phyloP scores from a whole-genome alignment of 2,113 vertebrate species.

The Spea multiplicata region DNA sequence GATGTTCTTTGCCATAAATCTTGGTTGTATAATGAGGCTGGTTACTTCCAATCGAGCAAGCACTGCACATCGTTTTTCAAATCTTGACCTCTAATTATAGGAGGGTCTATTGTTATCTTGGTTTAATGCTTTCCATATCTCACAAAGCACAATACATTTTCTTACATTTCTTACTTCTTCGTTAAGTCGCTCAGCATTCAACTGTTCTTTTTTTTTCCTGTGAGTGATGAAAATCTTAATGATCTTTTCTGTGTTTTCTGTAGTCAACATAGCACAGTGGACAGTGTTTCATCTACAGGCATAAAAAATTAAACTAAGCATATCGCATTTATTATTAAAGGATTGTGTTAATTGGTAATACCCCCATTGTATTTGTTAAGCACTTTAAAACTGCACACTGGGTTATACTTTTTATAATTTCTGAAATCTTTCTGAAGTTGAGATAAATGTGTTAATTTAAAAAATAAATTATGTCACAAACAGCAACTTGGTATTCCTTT shows the following conservation, averaged over 20 bases:
- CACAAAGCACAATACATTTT: constrained; percentile 9
- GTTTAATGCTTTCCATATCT: constrained; percentile 8
- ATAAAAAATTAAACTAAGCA: not conserved
- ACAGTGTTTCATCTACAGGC: not conserved
- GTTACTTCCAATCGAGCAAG: constrained; percentile 26
- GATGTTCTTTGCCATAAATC: constrained; percentile 33
- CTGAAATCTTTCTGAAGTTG: not conserved
- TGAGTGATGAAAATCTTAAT: constrained; percentile 8
- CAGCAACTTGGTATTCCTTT: constrained; percentile 18
- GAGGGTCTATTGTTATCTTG: constrained; percentile 15
- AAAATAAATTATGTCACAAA: constrained; percentile 19
- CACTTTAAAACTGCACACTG: not conserved
- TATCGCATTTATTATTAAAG: constrained; percentile 9
- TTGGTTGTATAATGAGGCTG: constrained; percentile 33
- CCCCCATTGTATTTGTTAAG: not conserved
- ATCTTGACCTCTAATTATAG: constrained; percentile 37
- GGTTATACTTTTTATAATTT: not conserved
- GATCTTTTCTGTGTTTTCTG: not conserved
- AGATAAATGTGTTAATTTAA: constrained; percentile 17
- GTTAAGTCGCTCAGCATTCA: not conserved
- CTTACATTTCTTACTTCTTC: not conserved
- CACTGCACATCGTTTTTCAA: constrained; percentile 10
- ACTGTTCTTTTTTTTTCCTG: constrained; percentile 6
- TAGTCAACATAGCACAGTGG: not conserved
- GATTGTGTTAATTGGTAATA: constrained; percentile 7